Conservation (phyloP, 2,888 invertebrate species). For the Acrobeloides nanus region DNA sequence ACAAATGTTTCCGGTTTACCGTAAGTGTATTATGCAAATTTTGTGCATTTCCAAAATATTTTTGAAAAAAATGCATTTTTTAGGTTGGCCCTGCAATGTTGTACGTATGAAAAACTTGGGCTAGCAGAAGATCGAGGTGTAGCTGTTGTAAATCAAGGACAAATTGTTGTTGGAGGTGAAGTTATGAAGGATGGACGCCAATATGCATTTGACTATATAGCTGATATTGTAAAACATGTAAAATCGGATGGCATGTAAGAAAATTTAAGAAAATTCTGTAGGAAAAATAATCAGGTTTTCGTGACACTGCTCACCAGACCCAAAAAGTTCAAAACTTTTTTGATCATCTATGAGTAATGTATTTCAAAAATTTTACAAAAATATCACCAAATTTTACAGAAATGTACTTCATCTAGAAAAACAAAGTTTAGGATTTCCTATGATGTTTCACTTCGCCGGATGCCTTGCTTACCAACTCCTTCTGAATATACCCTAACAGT, state of each 20-base stretch:
- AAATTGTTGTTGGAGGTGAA: slow-evolving; percentile 30
- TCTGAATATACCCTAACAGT: slow-evolving; percentile 18
- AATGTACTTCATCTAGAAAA: too few species aligned
- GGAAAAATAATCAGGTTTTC: too few species aligned
- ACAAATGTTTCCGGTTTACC: slow-evolving; percentile 33
- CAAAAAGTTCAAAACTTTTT: too few species aligned
- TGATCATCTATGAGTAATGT: too few species aligned
- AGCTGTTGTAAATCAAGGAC: slow-evolving; percentile 41
- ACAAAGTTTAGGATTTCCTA: slow-evolving; percentile 36
- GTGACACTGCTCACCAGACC: too few species aligned
- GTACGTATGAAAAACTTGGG: slow-evolving; percentile 29
- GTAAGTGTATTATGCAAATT: slow-evolving; percentile 16
- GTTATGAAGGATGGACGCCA: slow-evolving; percentile 28
- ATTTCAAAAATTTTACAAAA: too few species aligned
- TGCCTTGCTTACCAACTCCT: slow-evolving; percentile 40
- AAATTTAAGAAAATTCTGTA: too few species aligned
- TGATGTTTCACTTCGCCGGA: slow-evolving; percentile 43
- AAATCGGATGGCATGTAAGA: slow-evolving; percentile 27
- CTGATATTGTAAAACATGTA: slow-evolving; percentile 35
- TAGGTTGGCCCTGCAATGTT: slow-evolving; percentile 40
- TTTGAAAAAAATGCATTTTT: slow-evolving; percentile 10
- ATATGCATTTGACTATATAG: slow-evolving; percentile 50
- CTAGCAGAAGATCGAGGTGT: slow-evolving; percentile 43
- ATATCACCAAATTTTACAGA: too few species aligned
- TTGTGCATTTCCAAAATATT: too few species aligned